Evolutionary conservation across 2,113 vertebrate species (phyloP), one percentile per base, ranked within the genome.

Genomic region (Hippolais icterina): DNA sequence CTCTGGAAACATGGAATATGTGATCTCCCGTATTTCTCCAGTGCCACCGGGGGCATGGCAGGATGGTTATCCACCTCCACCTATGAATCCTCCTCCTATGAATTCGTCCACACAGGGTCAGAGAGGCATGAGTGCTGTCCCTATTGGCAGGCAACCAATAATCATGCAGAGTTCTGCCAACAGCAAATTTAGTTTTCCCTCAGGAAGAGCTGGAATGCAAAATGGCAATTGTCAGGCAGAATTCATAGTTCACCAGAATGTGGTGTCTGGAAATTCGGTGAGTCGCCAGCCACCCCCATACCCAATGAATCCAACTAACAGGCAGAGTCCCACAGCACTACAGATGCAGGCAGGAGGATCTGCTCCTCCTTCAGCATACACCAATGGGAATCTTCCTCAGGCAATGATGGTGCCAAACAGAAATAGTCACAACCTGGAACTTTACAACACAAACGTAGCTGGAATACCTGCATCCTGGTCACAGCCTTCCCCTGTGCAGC

Each of bases 1-100:
- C 96, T 99, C 99, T 29, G 99, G 99, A 49, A 99, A 99, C 96
- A 98, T 99, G 98, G 99, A 99, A 52, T 99, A 98, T 18, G 98
- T 98, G 20, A 98, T 98, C 50, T 98, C 98, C 10, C 99, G 99
- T 54, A 99, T 99, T 96, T 99, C 99, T 54, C 99, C 99, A 1
- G 98, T 99, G 27, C 99, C 99, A 12, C 99, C 99, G 59, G 98
- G 98, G 49, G 95, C 98, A 0, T 99, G 99, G 99, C 98, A 99
- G 39, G 99, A 99, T n/a, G 93, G 98, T 42, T 99, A 99, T 97
- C 89, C 98, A 15, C 95, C 98, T 24, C 96, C 98, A 35, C 80
- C 98, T 52, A 96, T 98, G 77, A 98, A 97, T 87, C 83, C 98
- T 11, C 84, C 98, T 47, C 93, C 98, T 6, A 89, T 98, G 68